Base-by-base conservation (phyloP, 2,113 vertebrate genomes). In the Oreochromis niloticus region DNA sequence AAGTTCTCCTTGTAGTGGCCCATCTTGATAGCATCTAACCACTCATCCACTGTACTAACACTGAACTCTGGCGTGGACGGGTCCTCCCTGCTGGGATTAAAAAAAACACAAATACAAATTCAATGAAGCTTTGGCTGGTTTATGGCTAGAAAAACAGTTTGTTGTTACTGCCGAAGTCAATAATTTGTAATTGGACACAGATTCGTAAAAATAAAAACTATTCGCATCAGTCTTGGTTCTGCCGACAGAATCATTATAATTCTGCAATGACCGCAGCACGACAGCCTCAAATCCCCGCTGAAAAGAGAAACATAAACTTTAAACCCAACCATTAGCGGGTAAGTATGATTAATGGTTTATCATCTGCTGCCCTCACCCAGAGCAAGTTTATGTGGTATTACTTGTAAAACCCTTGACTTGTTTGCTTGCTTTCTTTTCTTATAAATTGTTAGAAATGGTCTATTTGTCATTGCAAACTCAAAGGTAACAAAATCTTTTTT, bases 1-100 rank as follows among this genome's bases (percentile, higher is more conserved):
- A 97, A 97, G 91, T 95, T 96, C 30, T 97, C 97, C 88, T 96
- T 96, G 88, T 97, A 97, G 87, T 97, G 97, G 63, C 93, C 96
- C 97, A 97, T 97, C 92, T 97, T 97, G 91, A 97, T 95, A 90
- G 95, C 96, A 13, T 97, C 96, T 81, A 97, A 92, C 97, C 97
- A 97, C 86, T 97, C 97, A 80, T 97, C 97, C 90, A 97, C 95
- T 78, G 97, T 96, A 75, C 66, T 96, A 82, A 96, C 96, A 43
- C 95, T 96, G 86, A 96, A 95, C 86, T 97, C 97, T 79, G 96
- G 96, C 11, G 95, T 96, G 82, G 94, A 92, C 3, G 94, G 96
- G 61, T 97, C 97, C 92, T 97, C 96, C 93, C 96, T 97, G 93
- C 88, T 93, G 92, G 71, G 52, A 89, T 81, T 80, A 55, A 89